phyloP scores from a whole-genome alignment of 2,888 invertebrate species.

The Thecocarcelia acutangulata region DNA sequence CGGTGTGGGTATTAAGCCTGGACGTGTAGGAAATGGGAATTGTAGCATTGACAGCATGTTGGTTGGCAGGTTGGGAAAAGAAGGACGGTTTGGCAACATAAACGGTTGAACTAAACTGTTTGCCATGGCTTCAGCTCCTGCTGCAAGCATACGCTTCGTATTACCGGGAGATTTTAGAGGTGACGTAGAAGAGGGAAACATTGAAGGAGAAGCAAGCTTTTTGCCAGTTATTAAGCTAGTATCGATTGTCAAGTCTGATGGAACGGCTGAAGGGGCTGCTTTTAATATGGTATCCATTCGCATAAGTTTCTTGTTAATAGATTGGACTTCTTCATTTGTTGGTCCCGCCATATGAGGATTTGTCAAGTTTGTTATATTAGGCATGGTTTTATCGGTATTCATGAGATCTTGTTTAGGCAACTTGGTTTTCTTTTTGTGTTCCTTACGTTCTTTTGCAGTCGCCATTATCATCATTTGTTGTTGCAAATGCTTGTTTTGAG shows the following conservation, averaged over 20 bases:
- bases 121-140: conserved; percentile 35
- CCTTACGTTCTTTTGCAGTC: conserved; percentile 74
- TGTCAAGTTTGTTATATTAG: conserved; percentile 16
- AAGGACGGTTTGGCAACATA: conserved; percentile 71
- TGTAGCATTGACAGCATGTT: conserved; percentile 76
- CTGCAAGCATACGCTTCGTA: conserved; percentile 53
- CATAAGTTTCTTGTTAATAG: conserved; percentile 81
- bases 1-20: conserved; percentile 84
- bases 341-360: conserved; percentile 50
- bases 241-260: conserved; percentile 65
- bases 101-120: conserved; percentile 52
- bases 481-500: conserved; percentile 61
- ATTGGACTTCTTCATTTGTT: conserved; percentile 73
- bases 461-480: conserved; percentile 68
- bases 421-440: conserved; percentile 74
- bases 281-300: conserved; percentile 78
- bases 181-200: conserved; percentile 38
- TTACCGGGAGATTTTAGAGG: conserved; percentile 60
- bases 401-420: conserved; percentile 60
- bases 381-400: conserved; percentile 45
- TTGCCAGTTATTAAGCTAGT: conserved; percentile 59
- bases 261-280: conserved; percentile 73
- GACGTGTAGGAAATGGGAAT: conserved; percentile 82
- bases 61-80: conserved; percentile 74
- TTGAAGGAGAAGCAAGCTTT: conserved; percentile 46